A percentile compares a stretch with the other conserved stretches of the same genome.
These are phyloP conservation scores for Manis javanica DNA, from an alignment of 2,797 vertebrate genomes.

Conservation along the genomic window DNA sequence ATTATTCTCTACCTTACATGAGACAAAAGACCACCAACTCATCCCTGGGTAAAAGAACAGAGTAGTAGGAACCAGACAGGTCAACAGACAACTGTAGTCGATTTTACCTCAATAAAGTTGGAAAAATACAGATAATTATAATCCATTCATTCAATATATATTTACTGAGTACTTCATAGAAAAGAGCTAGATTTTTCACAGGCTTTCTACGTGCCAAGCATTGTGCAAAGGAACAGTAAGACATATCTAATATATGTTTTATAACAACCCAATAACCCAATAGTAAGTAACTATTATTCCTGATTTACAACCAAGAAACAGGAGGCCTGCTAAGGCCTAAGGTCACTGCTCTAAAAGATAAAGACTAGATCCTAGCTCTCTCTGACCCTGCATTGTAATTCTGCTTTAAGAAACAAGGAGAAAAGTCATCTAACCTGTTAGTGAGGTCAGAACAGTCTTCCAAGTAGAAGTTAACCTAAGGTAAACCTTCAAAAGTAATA, in stretches of 20 bases:
- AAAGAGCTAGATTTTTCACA: background rate
- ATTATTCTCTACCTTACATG: background rate
- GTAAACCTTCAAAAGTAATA: slow-evolving; percentile 14
- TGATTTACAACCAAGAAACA: background rate
- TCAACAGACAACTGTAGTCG: background rate
- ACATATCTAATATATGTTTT: background rate
- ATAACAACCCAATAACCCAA: background rate
- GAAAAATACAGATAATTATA: background rate
- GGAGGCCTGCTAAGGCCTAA: background rate
- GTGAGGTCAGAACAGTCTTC: background rate
- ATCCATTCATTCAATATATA: background rate
- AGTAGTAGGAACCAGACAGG: background rate
- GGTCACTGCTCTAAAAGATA: background rate
- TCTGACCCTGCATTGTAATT: background rate
- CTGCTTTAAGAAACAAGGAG: background rate
- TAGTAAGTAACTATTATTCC: background rate
- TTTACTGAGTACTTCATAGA: background rate
- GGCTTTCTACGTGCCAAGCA: background rate
- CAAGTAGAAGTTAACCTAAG: background rate
- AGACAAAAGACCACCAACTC: background rate
- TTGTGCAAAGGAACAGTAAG: background rate
- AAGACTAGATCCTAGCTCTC: background rate
- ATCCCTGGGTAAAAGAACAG: background rate
- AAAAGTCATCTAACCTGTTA: background rate
- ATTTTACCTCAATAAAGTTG: background rate